Percentiles rank a stretch among this genome's conserved stretches.
phyloP scores from a whole-genome alignment of 37 sponge, comb jelly and placozoan genomes.

The Crambe crambe region DNA sequence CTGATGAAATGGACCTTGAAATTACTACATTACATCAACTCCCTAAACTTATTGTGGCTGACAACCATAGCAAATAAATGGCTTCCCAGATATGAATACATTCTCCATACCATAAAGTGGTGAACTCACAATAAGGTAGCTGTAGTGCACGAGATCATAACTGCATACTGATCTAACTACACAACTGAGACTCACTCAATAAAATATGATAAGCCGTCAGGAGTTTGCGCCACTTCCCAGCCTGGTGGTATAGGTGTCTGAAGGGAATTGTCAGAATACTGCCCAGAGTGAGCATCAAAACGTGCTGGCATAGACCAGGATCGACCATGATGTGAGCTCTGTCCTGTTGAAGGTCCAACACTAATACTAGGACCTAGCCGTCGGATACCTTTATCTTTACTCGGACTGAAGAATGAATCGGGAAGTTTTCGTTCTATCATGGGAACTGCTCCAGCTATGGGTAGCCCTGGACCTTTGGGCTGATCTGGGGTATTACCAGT shows the following conservation, averaged over 20 bases:
- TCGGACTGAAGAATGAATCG: slow-evolving; percentile 38
- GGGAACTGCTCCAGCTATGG: background rate
- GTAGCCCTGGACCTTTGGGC: background rate
- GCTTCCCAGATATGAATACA: too few species aligned
- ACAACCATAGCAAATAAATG: too few species aligned
- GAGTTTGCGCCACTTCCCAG: slow-evolving; percentile 72
- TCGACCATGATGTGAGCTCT: background rate
- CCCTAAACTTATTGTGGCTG: too few species aligned
- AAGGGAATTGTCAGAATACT: slow-evolving; percentile 15
- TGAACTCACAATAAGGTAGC: too few species aligned
- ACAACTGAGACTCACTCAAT: slow-evolving; percentile 86
- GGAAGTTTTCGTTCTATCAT: slow-evolving; percentile 52
- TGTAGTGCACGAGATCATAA: too few species aligned
- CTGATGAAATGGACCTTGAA: too few species aligned
- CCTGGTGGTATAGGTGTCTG: slow-evolving; percentile 71
- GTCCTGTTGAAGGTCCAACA: slow-evolving; percentile 13
- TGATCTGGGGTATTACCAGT: background rate
- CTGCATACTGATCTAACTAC: too few species aligned
- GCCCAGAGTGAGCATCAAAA: slow-evolving; percentile 12
- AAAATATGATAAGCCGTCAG: slow-evolving; percentile 73
- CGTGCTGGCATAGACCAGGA: slow-evolving; percentile 47
- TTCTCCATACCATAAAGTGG: too few species aligned
- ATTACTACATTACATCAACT: too few species aligned
- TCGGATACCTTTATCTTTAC: slow-evolving; percentile 1
- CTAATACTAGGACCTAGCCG: slow-evolving; percentile 25